These are phyloP conservation scores for Tachysurus fulvidraco DNA, from an alignment of 2,113 vertebrate genomes.

Conservation along the genomic window DNA sequence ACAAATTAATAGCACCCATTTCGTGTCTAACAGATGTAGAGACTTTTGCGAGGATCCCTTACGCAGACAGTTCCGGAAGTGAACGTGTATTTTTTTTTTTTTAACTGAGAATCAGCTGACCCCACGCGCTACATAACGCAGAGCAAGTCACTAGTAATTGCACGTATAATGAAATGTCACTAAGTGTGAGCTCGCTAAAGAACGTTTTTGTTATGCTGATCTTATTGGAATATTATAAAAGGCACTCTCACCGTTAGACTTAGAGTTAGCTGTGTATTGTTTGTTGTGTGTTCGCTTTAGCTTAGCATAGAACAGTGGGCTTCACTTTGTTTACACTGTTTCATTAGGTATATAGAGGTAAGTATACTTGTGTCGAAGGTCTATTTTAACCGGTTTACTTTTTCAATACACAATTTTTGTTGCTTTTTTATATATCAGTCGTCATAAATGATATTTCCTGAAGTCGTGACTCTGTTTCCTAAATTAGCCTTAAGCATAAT, in stretches of 20 bases:
- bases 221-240: neutral
- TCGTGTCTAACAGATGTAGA: neutral
- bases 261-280: neutral
- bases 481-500: neutral
- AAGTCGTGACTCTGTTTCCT: neutral
- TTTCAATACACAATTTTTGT: neutral
- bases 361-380: neutral
- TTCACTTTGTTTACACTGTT: neutral
- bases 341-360: neutral
- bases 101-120: constrained; percentile 72
- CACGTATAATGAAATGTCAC: constrained; percentile 5
- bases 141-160: constrained; percentile 26
- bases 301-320: neutral
- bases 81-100: neutral
- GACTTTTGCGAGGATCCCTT: neutral
- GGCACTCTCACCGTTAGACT: neutral
- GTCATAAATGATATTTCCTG: neutral
- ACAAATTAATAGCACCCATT: neutral
- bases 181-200: neutral
- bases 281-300: neutral
- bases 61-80: constrained; percentile 58
- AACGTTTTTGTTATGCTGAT: neutral
- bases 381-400: neutral
- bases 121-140: neutral
- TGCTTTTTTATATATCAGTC: neutral